phyloP scores from a whole-genome alignment of 1,140 invertebrate species.

The Drosophila eugracilis region DNA sequence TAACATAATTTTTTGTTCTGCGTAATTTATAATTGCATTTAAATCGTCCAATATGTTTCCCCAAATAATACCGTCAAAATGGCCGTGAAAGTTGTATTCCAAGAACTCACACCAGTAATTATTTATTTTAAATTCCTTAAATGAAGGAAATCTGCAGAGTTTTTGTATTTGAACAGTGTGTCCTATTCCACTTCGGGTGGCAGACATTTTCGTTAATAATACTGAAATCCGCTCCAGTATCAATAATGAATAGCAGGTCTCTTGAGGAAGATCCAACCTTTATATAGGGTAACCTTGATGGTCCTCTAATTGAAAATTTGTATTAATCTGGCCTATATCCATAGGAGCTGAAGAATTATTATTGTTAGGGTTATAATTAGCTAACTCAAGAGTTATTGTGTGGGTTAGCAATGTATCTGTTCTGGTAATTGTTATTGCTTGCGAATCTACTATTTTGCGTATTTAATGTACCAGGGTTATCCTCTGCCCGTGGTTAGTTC shows the following conservation, averaged over 20 bases:
- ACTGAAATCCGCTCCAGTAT: slow-evolving; percentile 6
- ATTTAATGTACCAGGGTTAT: too few relatives aligned
- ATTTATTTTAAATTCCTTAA: too few relatives aligned
- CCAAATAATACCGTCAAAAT: slow-evolving; percentile 7
- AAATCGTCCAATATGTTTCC: slow-evolving; percentile 10
- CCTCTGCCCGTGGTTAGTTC: too few relatives aligned
- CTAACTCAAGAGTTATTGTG: too few relatives aligned
- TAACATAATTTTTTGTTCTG: not conserved
- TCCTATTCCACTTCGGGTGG: too few relatives aligned
- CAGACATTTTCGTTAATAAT: slow-evolving; percentile 8
- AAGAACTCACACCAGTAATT: not conserved
- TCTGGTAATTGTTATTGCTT: too few relatives aligned
- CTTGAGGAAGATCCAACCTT: too few relatives aligned
- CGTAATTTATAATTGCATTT: slow-evolving; percentile 4
- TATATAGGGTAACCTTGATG: slow-evolving; percentile 5
- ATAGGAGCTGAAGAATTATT: not conserved
- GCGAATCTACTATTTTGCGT: too few relatives aligned
- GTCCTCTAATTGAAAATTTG: slow-evolving; percentile 5
- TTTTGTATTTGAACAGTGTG: too few relatives aligned
- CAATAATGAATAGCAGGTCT: slow-evolving; percentile 4
- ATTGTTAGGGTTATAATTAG: slow-evolving; percentile 3
- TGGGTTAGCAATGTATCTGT: too few relatives aligned
- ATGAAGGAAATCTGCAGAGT: too few relatives aligned
- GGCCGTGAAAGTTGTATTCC: slow-evolving; percentile 17
- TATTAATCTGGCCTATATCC: slow-evolving; percentile 10